Conservation (phyloP, 2,888 invertebrate genomes). For the Amiota minor region DNA sequence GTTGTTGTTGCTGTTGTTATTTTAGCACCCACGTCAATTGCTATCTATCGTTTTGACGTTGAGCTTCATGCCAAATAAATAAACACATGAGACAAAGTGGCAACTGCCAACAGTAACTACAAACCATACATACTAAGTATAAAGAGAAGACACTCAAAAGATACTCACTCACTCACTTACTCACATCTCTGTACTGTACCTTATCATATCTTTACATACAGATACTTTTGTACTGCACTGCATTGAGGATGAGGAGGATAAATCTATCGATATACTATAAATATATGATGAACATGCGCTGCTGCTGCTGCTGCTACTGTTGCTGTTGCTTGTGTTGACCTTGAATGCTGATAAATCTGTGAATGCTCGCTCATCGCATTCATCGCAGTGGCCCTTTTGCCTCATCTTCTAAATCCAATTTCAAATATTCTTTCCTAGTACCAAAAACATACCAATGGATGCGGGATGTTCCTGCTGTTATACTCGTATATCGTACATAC, state of each 20-base stretch:
- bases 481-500: too few relatives aligned
- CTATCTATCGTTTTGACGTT: not conserved
- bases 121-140: too few relatives aligned
- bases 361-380: not conserved
- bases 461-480: too few relatives aligned
- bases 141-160: not conserved
- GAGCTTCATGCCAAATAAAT: constrained; percentile 13
- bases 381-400: not conserved
- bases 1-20: not conserved
- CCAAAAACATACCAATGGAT: too few relatives aligned
- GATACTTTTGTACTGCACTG: not conserved
- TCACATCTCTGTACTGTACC: not conserved
- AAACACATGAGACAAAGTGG: constrained; percentile 18
- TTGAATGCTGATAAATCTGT: constrained; percentile 26
- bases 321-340: constrained; percentile 19
- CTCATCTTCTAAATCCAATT: too few relatives aligned
- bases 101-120: not conserved
- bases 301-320: not conserved
- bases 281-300: not conserved
- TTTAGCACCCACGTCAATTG: constrained; percentile 23
- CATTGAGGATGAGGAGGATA: too few relatives aligned
- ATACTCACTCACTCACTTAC: too few relatives aligned
- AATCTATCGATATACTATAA: too few relatives aligned
- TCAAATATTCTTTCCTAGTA: too few relatives aligned
- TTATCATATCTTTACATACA: not conserved